A percentile compares a stretch with the other conserved stretches of the same genome.
Evolutionary conservation across 1,140 invertebrate genomes (phyloP).

Genomic region (Heliconius eleuchia): DNA sequence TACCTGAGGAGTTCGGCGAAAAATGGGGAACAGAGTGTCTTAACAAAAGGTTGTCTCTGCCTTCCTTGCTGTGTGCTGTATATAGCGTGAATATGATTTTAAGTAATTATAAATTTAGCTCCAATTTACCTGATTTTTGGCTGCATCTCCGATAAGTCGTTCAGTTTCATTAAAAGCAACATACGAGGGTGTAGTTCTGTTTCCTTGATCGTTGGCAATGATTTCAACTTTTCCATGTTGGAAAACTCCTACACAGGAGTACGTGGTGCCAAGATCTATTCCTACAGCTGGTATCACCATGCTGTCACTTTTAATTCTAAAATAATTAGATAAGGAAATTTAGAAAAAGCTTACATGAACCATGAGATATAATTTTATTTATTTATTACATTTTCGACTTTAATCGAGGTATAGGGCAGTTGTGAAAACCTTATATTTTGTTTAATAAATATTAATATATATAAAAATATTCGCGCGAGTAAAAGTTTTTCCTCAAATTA

Average conservation of each 20-base stretch:
- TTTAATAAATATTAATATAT: no score
- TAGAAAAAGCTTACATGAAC: not conserved
- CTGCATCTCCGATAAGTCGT: slow-evolving; percentile 62
- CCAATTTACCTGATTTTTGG: slow-evolving; percentile 86
- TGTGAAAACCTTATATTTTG: no score
- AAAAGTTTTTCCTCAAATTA: no score
- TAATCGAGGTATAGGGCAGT: no score
- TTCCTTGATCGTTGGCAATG: slow-evolving; percentile 96
- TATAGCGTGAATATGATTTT: not conserved
- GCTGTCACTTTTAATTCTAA: not conserved
- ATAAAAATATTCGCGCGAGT: no score
- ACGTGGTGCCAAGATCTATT: slow-evolving; percentile 90
- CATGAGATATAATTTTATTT: no score
- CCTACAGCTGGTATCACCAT: slow-evolving; percentile 83
- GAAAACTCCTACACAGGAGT: slow-evolving; percentile 90
- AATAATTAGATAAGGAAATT: not conserved
- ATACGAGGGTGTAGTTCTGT: slow-evolving; percentile 94
- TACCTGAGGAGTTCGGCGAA: no score
- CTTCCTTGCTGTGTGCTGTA: no score
- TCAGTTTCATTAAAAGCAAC: slow-evolving; percentile 96
- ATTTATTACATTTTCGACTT: no score
- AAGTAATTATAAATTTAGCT: not conserved
- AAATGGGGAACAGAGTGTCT: no score
- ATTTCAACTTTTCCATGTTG: slow-evolving; percentile 94
- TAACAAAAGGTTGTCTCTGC: not conserved